These are phyloP conservation scores for Mastomys coucha DNA, from an alignment of 2,113 vertebrate species.

Conservation along the genomic window DNA sequence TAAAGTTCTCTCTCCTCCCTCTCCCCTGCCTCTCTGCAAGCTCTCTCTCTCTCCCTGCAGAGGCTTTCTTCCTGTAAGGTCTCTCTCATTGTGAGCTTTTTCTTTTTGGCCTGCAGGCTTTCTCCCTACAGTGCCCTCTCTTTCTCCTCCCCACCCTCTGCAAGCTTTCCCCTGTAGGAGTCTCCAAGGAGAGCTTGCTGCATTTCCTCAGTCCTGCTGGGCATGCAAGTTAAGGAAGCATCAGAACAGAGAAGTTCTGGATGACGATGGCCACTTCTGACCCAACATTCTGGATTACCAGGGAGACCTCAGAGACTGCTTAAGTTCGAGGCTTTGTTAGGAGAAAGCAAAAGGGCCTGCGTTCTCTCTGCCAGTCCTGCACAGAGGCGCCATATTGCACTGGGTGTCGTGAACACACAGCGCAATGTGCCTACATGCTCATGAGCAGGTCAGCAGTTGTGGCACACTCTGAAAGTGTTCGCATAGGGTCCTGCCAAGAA, in stretches of 20 bases:
- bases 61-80: neutral
- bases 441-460: no score
- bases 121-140: no score
- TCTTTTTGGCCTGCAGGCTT: neutral
- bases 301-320: neutral
- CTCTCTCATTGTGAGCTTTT: neutral
- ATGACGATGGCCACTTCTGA: neutral
- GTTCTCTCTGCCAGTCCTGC: neutral
- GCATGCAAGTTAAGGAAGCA: accelerated
- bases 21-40: neutral
- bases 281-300: no score
- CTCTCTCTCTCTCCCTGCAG: neutral
- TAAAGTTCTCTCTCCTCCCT: no score
- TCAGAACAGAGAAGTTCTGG: neutral
- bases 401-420: neutral
- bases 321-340: neutral
- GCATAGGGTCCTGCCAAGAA: neutral
- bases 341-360: neutral
- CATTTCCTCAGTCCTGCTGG: accelerated
- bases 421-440: no score
- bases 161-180: neutral
- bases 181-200: neutral
- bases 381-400: no score
- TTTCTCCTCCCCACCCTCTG: neutral
- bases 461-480: neutral